These are phyloP conservation scores for Erythrocercus mccallii DNA, from an alignment of 2,113 vertebrate species.

Conservation along the genomic window DNA sequence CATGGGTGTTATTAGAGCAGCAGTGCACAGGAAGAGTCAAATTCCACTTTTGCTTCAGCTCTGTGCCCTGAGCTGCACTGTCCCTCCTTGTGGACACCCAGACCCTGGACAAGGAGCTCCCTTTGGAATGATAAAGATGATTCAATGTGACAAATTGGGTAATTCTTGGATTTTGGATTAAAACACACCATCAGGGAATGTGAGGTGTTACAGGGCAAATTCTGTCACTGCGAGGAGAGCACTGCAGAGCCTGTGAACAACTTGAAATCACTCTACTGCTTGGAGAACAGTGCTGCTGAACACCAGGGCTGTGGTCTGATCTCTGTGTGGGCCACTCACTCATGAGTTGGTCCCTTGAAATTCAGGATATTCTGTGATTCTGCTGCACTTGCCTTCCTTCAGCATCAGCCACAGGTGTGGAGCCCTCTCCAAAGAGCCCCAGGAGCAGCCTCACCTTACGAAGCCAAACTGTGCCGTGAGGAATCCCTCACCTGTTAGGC, in stretches of 20 bases:
- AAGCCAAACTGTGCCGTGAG: fast-evolving
- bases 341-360: fast-evolving
- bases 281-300: not conserved
- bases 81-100: not conserved
- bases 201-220: not conserved
- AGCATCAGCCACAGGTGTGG: fast-evolving
- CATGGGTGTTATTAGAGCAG: not conserved
- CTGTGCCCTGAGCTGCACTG: not conserved
- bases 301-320: not conserved
- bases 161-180: not conserved
- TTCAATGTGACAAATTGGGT: fast-evolving
- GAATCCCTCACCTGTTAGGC: not conserved
- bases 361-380: not conserved
- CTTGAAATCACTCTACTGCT: fast-evolving
- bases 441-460: not conserved
- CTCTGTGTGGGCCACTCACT: not conserved
- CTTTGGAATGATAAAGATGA: not conserved
- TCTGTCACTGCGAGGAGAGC: not conserved
- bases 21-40: not conserved
- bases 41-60: not conserved
- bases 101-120: not conserved
- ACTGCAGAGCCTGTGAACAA: not conserved
- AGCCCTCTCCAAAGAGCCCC: not conserved
- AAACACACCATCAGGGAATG: not conserved
- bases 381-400: not conserved